phyloP scores from a whole-genome alignment of 1,140 invertebrate genomes.

The Drosophila teissieri region DNA sequence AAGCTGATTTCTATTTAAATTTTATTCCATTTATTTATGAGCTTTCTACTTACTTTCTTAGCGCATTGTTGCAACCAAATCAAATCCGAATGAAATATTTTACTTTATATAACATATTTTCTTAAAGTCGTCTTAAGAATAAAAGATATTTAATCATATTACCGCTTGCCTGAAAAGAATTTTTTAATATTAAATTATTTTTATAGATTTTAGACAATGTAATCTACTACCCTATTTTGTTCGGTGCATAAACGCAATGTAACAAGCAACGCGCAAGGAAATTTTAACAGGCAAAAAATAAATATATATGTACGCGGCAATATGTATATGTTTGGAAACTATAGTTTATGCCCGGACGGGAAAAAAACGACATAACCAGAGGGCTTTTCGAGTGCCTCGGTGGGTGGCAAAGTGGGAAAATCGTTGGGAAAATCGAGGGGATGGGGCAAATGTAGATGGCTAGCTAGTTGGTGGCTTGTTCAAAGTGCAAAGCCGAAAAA shows the following conservation, averaged over 20 bases:
- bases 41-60: too few relatives aligned
- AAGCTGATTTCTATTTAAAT: background rate
- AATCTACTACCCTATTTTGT: background rate
- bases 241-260: conserved; percentile 16
- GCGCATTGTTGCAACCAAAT: too few relatives aligned
- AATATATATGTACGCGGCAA: conserved; percentile 20
- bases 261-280: conserved; percentile 35
- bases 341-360: conserved; percentile 29
- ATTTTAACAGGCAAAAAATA: conserved; percentile 57
- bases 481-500: conserved; percentile 46
- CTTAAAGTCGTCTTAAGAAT: too few relatives aligned
- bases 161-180: too few relatives aligned
- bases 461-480: conserved; percentile 43
- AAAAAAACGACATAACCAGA: conserved; percentile 23
- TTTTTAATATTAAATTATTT: too few relatives aligned
- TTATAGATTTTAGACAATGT: too few relatives aligned
- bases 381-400: conserved; percentile 34
- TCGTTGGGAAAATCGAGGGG: background rate
- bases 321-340: conserved; percentile 20
- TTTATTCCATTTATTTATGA: too few relatives aligned
- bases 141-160: too few relatives aligned
- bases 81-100: too few relatives aligned
- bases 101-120: too few relatives aligned
- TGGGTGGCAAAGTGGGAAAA: background rate
- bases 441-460: background rate